These are phyloP conservation scores for Neoarius graeffei DNA, from an alignment of 2,113 vertebrate genomes.

Conservation along the genomic window DNA sequence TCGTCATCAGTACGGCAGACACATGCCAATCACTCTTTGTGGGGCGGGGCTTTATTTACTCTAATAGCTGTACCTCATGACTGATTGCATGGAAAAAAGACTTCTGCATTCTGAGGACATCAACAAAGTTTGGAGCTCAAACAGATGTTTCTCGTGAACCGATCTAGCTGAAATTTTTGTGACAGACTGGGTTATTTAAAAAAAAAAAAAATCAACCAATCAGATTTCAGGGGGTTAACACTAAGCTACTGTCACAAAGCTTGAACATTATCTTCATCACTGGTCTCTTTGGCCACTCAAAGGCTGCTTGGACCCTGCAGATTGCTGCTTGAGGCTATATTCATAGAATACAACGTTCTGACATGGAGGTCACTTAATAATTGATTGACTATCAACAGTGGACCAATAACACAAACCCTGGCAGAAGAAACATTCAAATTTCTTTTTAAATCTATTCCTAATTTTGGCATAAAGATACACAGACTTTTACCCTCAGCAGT, in stretches of 20 bases:
- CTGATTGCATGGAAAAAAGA: neutral
- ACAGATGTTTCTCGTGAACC: neutral
- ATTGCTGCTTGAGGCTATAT: neutral
- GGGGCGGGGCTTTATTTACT: neutral
- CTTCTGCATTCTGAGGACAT: neutral
- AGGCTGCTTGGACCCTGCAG: neutral
- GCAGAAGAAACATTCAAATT: neutral
- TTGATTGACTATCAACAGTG: neutral
- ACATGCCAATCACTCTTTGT: neutral
- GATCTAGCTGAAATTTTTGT: neutral
- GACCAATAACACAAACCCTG: too few relatives aligned
- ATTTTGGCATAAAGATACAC: neutral
- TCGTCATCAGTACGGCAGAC: neutral
- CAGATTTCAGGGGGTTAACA: neutral
- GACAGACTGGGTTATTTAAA: neutral
- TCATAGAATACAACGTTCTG: neutral
- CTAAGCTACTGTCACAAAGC: neutral
- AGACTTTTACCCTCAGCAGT: constrained; percentile 26
- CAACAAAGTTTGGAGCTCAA: neutral
- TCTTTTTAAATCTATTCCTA: neutral
- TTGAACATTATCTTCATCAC: neutral
- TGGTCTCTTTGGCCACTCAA: neutral
- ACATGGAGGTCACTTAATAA: neutral
- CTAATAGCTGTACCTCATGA: neutral
- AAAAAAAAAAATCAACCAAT: neutral